Conservation (phyloP, 1,140 invertebrate genomes). For the Pinna nobilis region DNA sequence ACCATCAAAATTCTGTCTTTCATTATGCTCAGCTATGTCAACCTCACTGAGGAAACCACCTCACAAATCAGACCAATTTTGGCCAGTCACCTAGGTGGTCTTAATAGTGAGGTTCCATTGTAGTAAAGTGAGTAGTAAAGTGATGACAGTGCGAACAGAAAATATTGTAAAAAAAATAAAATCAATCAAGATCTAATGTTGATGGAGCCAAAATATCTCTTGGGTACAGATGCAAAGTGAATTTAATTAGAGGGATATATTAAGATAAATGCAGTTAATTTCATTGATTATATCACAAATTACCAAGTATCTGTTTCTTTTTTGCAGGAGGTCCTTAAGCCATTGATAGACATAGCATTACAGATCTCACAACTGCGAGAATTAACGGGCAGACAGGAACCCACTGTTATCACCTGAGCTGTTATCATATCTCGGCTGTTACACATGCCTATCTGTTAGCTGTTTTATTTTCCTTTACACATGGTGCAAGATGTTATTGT, state of each 20-base stretch:
- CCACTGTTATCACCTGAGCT: slow-evolving; percentile 99
- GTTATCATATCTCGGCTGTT: no score
- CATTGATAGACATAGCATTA: slow-evolving; percentile 92
- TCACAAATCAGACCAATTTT: no score
- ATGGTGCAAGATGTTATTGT: no score
- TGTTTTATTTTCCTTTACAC: no score
- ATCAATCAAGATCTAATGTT: neutral
- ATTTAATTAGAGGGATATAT: neutral
- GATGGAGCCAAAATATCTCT: neutral
- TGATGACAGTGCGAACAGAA: no score
- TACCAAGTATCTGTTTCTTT: neutral
- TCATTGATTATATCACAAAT: neutral
- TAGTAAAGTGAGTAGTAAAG: no score
- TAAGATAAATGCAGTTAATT: neutral
- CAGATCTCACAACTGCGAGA: slow-evolving; percentile 88
- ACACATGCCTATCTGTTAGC: no score
- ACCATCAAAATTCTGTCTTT: no score
- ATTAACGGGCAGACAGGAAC: slow-evolving; percentile 90
- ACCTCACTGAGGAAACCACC: no score
- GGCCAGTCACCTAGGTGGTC: no score
- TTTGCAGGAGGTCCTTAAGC: slow-evolving; percentile 83
- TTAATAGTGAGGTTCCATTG: no score
- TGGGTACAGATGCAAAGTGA: neutral
- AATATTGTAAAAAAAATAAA: neutral
- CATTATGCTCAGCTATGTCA: no score